These are phyloP conservation scores for Eulithis testata DNA, from an alignment of 2,888 invertebrate genomes.

Conservation along the genomic window DNA sequence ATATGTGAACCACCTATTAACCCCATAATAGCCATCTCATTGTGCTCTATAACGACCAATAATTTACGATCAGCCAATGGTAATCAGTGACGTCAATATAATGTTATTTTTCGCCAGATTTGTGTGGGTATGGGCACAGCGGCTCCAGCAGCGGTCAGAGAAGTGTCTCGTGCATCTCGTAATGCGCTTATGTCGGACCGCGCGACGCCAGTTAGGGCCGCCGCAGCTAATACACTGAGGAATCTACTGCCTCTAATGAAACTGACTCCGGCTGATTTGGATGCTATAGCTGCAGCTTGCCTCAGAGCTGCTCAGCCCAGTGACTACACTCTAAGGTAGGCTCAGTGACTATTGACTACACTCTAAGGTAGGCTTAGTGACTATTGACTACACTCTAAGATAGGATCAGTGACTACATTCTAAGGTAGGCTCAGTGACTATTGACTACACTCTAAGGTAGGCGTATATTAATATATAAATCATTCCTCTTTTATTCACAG, in stretches of 20 bases:
- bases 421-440: constrained; percentile 54
- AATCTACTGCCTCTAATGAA: constrained; percentile 95
- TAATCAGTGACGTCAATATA: too few species aligned
- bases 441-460: not conserved
- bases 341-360: not conserved
- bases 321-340: constrained; percentile 67
- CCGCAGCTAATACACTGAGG: constrained; percentile 95
- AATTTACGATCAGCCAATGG: not conserved
- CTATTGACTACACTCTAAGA: not conserved
- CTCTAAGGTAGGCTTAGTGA: not conserved
- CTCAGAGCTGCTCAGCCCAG: constrained; percentile 88
- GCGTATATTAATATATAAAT: not conserved
- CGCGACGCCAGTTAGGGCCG: constrained; percentile 96
- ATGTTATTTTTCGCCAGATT: constrained; percentile 73
- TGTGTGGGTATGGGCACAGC: constrained; percentile 98
- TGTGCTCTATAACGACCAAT: too few species aligned
- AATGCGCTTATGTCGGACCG: constrained; percentile 93
- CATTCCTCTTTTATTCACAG: constrained; percentile 46
- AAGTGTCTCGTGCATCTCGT: constrained; percentile 95
- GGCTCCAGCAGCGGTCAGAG: constrained; percentile 89
- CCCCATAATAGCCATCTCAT: too few species aligned
- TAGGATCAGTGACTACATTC: constrained; percentile 30
- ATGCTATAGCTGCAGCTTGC: constrained; percentile 95
- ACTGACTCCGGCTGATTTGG: constrained; percentile 94
- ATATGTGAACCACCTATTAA: too few species aligned